Base-by-base conservation (phyloP, 2,113 vertebrate species). In the Hippocampus barbouri region DNA sequence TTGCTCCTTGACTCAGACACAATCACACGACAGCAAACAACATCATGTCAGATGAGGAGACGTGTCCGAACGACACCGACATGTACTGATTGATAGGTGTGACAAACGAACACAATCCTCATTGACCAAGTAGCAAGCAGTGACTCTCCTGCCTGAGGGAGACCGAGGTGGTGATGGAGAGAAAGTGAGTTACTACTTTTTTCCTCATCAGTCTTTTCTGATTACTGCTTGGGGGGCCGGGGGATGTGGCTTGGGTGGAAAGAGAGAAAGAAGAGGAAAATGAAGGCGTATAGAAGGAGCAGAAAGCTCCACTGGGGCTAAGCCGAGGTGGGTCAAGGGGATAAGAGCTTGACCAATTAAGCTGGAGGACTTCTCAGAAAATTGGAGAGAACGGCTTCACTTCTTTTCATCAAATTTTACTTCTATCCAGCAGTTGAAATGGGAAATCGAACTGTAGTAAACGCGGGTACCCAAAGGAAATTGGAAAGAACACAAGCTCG, bases 341-440 rank as follows among this genome's bases (percentile, higher is more conserved):
- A 89, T 89, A 88, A 91, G 81, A 87, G 85, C 85, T 84, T 77
- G 79, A 88, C 88, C 89, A 90, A 90, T 91, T 91, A 91, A 89
- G 82, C 74, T 85, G 81, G 83, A 86, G 83, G 83, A 85, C 72
- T 85, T 72, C 77, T 88, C 80, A 72, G 85, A 88, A 87, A 87
- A 86, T 89, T 85, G 83, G 82, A 85, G 78, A 74, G 87, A 86
- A 62, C 81, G 53, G 86, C 68, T 64, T 82, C 71, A 76, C 78
- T 66, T 88, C 80, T 82, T 86, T 87, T 84, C 76, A 78, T 74
- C 18, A 60, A 77, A 81, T 78, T 84, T 88, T 73, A 76, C 78
- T 79, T 82, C 73, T 78, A 84, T 82, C 83, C 74, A 56, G 38
- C 77, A 79, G 75, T 83, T 75, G 76, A 86, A 88, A 85, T 83